Conservation (phyloP, 2,797 vertebrate genomes). For the Sebastes reedi region DNA sequence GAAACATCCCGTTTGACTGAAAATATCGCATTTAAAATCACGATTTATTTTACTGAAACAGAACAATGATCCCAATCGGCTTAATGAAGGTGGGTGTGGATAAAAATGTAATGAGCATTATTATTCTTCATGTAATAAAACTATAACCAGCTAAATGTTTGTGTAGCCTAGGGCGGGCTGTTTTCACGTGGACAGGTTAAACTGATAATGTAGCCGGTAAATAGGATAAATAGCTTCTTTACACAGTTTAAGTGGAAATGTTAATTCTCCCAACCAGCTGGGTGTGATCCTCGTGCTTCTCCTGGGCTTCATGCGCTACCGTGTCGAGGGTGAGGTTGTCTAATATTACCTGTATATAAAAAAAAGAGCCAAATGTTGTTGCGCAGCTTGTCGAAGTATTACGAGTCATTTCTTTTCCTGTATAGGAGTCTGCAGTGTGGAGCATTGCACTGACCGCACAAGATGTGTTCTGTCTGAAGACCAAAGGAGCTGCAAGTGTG, state of each 20-base stretch:
- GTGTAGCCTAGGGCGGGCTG: neutral
- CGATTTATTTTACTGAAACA: neutral
- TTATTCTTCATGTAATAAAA: neutral
- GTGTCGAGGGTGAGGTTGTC: conserved; percentile 52
- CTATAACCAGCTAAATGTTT: neutral
- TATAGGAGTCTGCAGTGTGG: conserved; percentile 71
- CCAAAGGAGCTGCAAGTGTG: conserved; percentile 72
- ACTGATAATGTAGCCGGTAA: neutral
- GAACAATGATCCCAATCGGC: neutral
- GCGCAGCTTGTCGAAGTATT: fast-evolving
- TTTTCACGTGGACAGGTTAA: neutral
- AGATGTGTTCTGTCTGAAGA: conserved; percentile 65
- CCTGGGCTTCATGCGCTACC: conserved; percentile 9
- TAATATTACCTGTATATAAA: neutral
- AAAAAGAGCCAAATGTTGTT: neutral
- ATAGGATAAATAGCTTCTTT: neutral
- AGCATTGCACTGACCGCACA: conserved; percentile 53
- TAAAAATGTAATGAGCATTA: fast-evolving
- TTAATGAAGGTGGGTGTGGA: conserved; percentile 53
- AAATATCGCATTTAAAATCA: neutral
- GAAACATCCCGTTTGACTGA: neutral
- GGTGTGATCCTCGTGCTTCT: conserved; percentile 41
- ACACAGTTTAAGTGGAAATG: neutral
- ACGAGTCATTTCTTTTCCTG: fast-evolving
- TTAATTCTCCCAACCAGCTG: conserved; percentile 35